These are phyloP conservation scores for Mythimna albipuncta DNA, from an alignment of 2,888 invertebrate genomes.

Conservation along the genomic window DNA sequence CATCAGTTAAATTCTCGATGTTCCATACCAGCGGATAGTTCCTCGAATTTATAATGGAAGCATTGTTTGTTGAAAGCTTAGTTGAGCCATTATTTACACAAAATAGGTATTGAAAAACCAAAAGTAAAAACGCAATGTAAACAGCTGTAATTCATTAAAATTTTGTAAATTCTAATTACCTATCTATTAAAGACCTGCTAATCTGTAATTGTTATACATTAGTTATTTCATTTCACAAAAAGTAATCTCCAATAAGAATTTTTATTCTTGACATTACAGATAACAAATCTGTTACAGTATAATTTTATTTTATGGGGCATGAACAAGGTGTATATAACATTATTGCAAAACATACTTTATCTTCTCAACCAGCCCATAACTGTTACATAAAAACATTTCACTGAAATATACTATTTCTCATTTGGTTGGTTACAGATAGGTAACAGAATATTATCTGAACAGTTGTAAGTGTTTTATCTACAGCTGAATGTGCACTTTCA, in stretches of 20 bases:
- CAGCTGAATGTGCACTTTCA: neutral
- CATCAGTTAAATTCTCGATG: conserved; percentile 52
- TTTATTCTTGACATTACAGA: conserved; percentile 17
- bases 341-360: conserved; percentile 48
- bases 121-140: conserved; percentile 10
- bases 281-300: conserved; percentile 19
- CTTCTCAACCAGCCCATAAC: conserved; percentile 25
- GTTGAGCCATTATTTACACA: neutral
- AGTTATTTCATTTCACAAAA: neutral
- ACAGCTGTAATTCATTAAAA: neutral
- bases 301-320: conserved; percentile 23
- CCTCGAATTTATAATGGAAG: neutral
- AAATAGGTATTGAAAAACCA: neutral
- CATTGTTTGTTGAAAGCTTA: neutral
- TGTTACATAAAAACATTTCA: conserved; percentile 17
- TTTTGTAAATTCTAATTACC: neutral
- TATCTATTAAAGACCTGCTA: neutral
- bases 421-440: neutral
- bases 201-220: neutral
- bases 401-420: neutral
- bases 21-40: neutral
- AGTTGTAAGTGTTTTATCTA: conserved; percentile 15
- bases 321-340: conserved; percentile 22
- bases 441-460: neutral
- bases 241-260: conserved; percentile 1